These are phyloP conservation scores for Perca flavescens DNA, from an alignment of 2,113 vertebrate species.

Conservation along the genomic window DNA sequence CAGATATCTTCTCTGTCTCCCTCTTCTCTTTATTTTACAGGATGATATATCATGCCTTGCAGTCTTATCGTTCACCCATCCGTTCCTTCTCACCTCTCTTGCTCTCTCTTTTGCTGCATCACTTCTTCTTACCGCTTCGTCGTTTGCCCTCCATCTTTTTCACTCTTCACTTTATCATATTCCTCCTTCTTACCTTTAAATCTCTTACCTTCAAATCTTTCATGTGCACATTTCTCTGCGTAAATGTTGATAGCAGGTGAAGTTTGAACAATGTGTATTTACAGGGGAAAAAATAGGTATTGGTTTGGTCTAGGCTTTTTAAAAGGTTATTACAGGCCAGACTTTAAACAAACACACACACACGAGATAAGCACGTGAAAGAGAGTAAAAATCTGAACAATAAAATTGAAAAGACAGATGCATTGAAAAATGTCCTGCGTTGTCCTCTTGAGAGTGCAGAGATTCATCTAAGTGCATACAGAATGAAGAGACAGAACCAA, in stretches of 20 bases:
- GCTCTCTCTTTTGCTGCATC: conserved; percentile 15
- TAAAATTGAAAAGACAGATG: not conserved
- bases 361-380: not conserved
- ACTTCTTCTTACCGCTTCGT: conserved; percentile 4
- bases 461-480: not conserved
- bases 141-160: conserved; percentile 38
- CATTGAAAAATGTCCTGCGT: not conserved
- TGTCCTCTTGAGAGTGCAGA: not conserved
- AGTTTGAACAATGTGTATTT: not conserved
- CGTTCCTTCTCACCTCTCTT: conserved; percentile 47
- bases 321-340: conserved; percentile 9
- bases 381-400: not conserved
- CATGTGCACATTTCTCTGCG: not conserved
- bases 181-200: conserved; percentile 7
- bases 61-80: conserved; percentile 38
- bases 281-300: not conserved
- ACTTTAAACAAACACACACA: conserved; percentile 13
- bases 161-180: conserved; percentile 2
- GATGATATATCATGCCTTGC: conserved; percentile 49
- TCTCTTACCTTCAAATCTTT: not conserved
- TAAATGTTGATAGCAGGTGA: not conserved
- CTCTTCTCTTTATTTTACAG: conserved; percentile 52
- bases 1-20: conserved; percentile 35
- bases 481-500: not conserved
- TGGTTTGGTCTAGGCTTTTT: not conserved